Evolutionary conservation across 1,140 invertebrate species (phyloP).

Genomic region (Acromyrmex echinatior): DNA sequence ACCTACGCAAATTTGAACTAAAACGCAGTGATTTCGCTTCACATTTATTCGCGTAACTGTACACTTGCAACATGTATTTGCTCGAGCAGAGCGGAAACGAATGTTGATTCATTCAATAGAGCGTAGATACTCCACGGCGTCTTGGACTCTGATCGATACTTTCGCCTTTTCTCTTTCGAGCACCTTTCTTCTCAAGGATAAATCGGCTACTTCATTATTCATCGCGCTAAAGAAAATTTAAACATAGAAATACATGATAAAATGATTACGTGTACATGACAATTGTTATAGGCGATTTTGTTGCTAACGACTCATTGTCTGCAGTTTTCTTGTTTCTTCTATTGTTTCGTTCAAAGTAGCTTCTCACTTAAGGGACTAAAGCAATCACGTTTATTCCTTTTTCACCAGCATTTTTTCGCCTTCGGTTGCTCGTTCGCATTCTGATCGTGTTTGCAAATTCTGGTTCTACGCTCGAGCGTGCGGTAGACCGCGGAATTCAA

Average conservation of each 20-base stretch:
- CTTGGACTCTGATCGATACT: conserved; percentile 64
- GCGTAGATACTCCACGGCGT: conserved; percentile 37
- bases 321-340: not conserved
- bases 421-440: conserved; percentile 62
- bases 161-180: conserved; percentile 51
- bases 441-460: conserved; percentile 71
- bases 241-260: not conserved
- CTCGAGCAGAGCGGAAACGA: conserved; percentile 61
- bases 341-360: conserved; percentile 38
- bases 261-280: not conserved
- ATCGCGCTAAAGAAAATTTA: conserved; percentile 10
- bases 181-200: not conserved
- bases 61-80: conserved; percentile 58
- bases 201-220: conserved; percentile 47
- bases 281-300: not conserved
- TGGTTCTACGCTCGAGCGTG: conserved; percentile 49
- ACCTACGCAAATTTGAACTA: conserved; percentile 60
- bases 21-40: conserved; percentile 60
- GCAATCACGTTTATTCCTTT: conserved; percentile 32
- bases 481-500: conserved; percentile 69
- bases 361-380: conserved; percentile 7
- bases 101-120: conserved; percentile 75
- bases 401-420: conserved; percentile 56
- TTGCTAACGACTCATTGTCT: no score
- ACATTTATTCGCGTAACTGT: conserved; percentile 46